Conservation (phyloP, 2,797 vertebrate genomes). For the Acanthiza pusilla region DNA sequence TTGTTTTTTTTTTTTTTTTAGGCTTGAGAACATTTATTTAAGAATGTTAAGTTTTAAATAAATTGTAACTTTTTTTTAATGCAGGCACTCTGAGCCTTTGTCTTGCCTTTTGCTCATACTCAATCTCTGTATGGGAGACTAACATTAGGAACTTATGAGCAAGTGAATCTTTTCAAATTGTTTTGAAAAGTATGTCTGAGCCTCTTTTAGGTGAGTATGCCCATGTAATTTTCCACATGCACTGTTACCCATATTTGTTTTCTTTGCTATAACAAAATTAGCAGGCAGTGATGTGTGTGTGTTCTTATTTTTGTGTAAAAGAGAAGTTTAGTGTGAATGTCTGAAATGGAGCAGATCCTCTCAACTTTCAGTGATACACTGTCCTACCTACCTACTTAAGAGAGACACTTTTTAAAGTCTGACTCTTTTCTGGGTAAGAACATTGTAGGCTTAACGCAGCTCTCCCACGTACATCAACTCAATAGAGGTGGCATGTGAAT, state of each 20-base stretch:
- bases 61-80: neutral
- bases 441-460: neutral
- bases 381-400: slow-evolving; percentile 18
- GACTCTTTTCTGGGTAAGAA: neutral
- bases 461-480: neutral
- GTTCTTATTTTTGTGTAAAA: neutral
- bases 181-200: neutral
- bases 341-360: neutral
- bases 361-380: neutral
- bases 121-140: neutral
- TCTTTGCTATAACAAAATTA: neutral
- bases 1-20: neutral
- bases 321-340: neutral
- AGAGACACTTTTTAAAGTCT: neutral
- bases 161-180: neutral
- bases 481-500: neutral
- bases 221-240: neutral
- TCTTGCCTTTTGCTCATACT: neutral
- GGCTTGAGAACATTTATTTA: neutral
- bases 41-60: neutral
- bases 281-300: neutral
- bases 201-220: neutral
- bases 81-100: neutral
- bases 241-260: neutral
- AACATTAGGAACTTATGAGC: rapidly evolving